phyloP scores from a whole-genome alignment of 1,140 invertebrate genomes.

The Scaptomyza montana region DNA sequence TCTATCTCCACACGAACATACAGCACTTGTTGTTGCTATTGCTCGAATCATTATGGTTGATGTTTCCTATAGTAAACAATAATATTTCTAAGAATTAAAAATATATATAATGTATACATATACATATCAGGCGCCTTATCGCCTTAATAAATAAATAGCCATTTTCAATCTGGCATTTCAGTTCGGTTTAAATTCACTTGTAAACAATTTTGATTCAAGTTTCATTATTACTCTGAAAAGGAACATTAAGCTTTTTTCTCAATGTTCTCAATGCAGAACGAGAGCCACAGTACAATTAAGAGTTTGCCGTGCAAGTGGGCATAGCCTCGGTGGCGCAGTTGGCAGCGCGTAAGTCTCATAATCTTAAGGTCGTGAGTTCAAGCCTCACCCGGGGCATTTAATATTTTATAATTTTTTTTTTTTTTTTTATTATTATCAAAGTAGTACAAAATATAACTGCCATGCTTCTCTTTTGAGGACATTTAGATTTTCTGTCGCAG shows the following conservation, averaged over 20 bases:
- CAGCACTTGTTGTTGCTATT: slow-evolving; percentile 14
- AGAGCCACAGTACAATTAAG: slow-evolving; percentile 28
- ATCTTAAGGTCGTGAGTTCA: slow-evolving; percentile 98
- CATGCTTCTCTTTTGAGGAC: background rate
- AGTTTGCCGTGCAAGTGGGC: slow-evolving; percentile 8
- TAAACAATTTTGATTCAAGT: background rate
- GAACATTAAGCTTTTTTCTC: background rate
- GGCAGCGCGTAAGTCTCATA: slow-evolving; percentile 98
- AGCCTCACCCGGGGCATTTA: slow-evolving; percentile 94
- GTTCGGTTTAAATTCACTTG: background rate
- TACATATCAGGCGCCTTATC: no score
- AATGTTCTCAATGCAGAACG: slow-evolving; percentile 6
- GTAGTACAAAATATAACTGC: background rate
- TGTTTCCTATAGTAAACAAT: background rate
- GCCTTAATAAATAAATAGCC: background rate
- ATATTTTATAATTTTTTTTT: slow-evolving; percentile 83
- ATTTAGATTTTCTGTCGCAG: background rate
- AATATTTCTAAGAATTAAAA: background rate
- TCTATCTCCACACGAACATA: slow-evolving; percentile 27
- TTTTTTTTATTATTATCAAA: no score
- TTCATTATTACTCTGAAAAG: background rate
- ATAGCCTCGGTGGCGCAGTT: slow-evolving; percentile 94
- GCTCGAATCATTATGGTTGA: background rate
- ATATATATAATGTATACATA: background rate
- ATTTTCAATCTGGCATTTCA: background rate